Evolutionary conservation across 2,888 invertebrate genomes (phyloP).

Genomic region (Pachliopta kotzebuea): DNA sequence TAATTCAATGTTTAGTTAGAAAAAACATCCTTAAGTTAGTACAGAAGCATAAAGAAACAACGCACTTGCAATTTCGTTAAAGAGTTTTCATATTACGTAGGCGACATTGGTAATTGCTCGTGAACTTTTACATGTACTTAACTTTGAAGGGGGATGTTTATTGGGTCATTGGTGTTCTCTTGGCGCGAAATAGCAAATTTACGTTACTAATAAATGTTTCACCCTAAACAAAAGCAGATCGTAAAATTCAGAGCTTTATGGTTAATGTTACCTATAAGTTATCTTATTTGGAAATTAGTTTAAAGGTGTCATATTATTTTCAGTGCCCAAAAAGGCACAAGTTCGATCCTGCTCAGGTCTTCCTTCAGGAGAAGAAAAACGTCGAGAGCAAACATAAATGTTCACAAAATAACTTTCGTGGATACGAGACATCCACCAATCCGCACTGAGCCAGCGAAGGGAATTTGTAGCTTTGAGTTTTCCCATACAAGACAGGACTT

Average conservation of each 20-base stretch:
- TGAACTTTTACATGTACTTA: slow-evolving; percentile 72
- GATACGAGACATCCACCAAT: no score
- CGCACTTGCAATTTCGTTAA: background rate
- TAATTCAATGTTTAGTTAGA: background rate
- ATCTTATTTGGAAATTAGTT: background rate
- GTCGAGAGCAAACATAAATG: no score
- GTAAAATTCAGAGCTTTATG: slow-evolving; percentile 47
- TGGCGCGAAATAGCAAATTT: slow-evolving; percentile 78
- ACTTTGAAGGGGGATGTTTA: slow-evolving; percentile 68
- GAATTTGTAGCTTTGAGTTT: no score
- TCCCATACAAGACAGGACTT: no score
- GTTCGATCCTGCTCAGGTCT: no score
- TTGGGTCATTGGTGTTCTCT: slow-evolving; percentile 76
- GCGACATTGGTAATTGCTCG: slow-evolving; percentile 59
- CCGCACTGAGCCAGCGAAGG: no score
- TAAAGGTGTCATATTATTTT: background rate
- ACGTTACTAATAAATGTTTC: slow-evolving; percentile 75
- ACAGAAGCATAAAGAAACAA: background rate
- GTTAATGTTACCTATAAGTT: slow-evolving; percentile 2
- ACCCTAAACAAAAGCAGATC: slow-evolving; percentile 77
- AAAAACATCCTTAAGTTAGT: background rate
- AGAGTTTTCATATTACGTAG: background rate
- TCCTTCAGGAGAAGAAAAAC: no score
- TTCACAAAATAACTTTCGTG: no score
- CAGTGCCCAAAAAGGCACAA: no score